Evolutionary conservation across 1,140 invertebrate species (phyloP), one percentile per base, ranked within the genome.

Genomic region (Battus philenor): DNA sequence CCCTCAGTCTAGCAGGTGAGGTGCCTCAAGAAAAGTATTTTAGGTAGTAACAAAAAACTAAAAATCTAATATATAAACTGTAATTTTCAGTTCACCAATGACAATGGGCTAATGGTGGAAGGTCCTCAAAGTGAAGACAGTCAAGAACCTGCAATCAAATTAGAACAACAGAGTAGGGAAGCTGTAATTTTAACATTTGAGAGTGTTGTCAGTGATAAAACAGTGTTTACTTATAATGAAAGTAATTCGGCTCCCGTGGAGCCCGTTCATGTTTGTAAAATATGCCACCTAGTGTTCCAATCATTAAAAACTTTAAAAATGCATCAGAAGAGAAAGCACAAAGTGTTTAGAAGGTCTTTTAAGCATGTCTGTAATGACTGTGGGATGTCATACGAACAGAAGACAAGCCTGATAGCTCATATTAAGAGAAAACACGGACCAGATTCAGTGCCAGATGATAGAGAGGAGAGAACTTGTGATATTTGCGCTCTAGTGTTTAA

Each of bases 281-380:
- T 84, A 3, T 84, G 80, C 38, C 80, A 84, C 60, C 54, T 84
- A 60, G 68, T 81, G 46, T 84, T 84, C 53, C 66, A 77, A 50
- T 66, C 66, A 4, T 46, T 54, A 1, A 78, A 70, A 65, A 84
- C 80, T 3, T 47, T 81, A 13, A 47, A 49, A 31, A 75, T 77
- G 63, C 80, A 84, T 12, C 80, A 81, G 47, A 73, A 71, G 50
- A 61, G 77, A 27, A 80, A 75, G 46, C 80, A 84, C 34, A 74
- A 78, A 48, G 39, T 56, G 0, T 78, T 68, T 18, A 53, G 75
- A 31, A 66, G 64, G n/a, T 67, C 61, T 1, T 81, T 78, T 36
- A 70, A 74, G 53, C 70, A 81, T 41, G 50, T 76, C 10, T 84
- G 80, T 34, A 71, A 81, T 50, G 56, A 68, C 36, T 84, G 80